Evolutionary conservation across 2,113 vertebrate genomes (phyloP).

Genomic region (Phyllostomus hastatus): DNA sequence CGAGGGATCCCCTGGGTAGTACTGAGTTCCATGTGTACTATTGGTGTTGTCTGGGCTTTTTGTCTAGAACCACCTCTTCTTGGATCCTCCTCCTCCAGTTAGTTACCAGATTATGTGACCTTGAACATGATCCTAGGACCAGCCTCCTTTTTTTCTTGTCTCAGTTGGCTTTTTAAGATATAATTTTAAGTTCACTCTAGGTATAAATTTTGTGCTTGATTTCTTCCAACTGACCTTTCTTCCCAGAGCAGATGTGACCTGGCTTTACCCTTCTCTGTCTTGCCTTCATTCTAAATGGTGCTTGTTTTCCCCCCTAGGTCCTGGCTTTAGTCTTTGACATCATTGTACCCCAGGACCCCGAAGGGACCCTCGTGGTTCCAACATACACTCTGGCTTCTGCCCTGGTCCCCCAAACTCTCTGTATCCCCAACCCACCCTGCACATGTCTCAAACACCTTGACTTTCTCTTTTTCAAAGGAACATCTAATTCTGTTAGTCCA

Average conservation of each 20-base stretch:
- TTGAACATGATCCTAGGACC: background rate
- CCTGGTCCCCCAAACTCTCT: background rate
- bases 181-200: background rate
- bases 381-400: background rate
- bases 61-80: background rate
- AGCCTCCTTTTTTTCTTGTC: background rate
- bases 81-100: background rate
- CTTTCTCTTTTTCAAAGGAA: background rate
- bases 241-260: background rate
- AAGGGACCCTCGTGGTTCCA: background rate
- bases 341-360: background rate
- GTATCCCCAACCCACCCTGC: background rate
- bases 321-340: background rate
- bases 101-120: background rate
- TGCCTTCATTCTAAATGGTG: background rate
- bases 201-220: background rate
- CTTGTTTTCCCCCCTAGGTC: background rate
- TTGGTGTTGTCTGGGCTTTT: background rate
- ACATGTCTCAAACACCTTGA: background rate
- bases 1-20: background rate
- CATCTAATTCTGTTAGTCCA: background rate
- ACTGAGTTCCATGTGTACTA: background rate
- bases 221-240: background rate
- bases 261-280: background rate
- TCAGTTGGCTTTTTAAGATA: background rate